These are phyloP conservation scores for Leptinotarsa defecta DNA, from an alignment of 1,140 invertebrate species.

Conservation along the genomic window DNA sequence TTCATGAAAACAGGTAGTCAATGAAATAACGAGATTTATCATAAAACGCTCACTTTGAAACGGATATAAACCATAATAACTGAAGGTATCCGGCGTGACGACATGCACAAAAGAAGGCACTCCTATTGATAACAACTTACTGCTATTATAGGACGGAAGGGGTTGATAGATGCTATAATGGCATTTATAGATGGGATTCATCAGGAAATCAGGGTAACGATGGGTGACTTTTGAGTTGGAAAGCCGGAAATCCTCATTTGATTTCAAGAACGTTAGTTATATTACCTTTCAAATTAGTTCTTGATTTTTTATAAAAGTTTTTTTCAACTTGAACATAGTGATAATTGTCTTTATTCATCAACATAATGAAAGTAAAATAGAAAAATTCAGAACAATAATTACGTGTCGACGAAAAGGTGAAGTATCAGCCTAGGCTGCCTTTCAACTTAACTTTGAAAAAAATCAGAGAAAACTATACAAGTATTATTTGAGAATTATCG, in stretches of 20 bases:
- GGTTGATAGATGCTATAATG: neutral
- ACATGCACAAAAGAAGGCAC: conserved; percentile 3
- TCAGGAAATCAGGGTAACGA: conserved; percentile 1
- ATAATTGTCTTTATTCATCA: too few relatives aligned
- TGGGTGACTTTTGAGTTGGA: conserved; percentile 1
- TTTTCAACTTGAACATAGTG: too few relatives aligned
- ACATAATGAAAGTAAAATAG: too few relatives aligned
- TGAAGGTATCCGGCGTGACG: conserved; percentile 34
- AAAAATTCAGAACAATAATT: too few relatives aligned
- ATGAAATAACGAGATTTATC: conserved; percentile 42
- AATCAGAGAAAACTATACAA: too few relatives aligned
- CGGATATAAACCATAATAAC: conserved; percentile 32
- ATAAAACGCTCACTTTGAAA: conserved; percentile 35
- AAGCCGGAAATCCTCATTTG: conserved; percentile 1
- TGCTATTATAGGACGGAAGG: neutral
- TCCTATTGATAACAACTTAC: neutral
- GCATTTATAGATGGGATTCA: neutral
- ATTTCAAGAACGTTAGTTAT: neutral
- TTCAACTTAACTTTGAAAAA: too few relatives aligned
- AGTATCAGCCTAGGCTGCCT: too few relatives aligned
- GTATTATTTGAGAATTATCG: too few relatives aligned
- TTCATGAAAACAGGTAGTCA: conserved; percentile 39
- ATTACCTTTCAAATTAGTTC: too few relatives aligned
- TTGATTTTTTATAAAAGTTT: too few relatives aligned
- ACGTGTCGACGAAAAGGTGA: too few relatives aligned